Base-by-base conservation (phyloP, 2,797 vertebrate genomes). In the Typhlichthys eigenmanni region DNA sequence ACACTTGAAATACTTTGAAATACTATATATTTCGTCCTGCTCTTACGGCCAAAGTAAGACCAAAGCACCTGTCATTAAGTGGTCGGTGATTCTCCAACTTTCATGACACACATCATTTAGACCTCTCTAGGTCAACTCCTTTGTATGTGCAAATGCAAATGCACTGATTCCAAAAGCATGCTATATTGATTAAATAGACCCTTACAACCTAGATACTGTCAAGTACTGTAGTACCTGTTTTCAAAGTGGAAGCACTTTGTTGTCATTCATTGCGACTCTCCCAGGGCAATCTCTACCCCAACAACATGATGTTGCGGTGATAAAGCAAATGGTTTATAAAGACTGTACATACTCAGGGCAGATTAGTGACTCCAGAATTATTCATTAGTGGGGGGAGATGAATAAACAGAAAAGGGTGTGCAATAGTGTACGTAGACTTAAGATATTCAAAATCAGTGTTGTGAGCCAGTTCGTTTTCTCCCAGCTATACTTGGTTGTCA, bases 221-320 rank as follows among this genome's bases (percentile, higher is more conserved):
- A 8, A 5, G 34, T 38, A 38, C 34, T 1, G 34, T 8, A 38
- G 34, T 38, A 5, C 24, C 2, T 38, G 34, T 38, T 38, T 38
- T 38, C 34, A 72, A 77, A 85, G 79, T 80, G 72, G 71, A 83
- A 79, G 76, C 64, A 69, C 80, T 78, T 79, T 66, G 76, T 80
- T 69, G 78, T 64, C 72, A 66, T 81, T 72, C 70, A 72, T 64
- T 69, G 59, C 19, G 32, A 74, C 72, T 80, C 73, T 68, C 57
- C 34, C 68, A 58, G 74, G 70, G 62, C 72, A 24, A 24, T 24
- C 3, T 24, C 24, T 24, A 24, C 24, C 24, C 24, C 75, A 78
- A 74, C 72, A 80, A 86, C 76, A 82, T 76, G 81, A 80, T 78
- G 83, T 73, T 81, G 59, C 62, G 68, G 68, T 73, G 79, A 80